Conservation (phyloP, 2,113 vertebrate species). For the Percina caprodes region DNA sequence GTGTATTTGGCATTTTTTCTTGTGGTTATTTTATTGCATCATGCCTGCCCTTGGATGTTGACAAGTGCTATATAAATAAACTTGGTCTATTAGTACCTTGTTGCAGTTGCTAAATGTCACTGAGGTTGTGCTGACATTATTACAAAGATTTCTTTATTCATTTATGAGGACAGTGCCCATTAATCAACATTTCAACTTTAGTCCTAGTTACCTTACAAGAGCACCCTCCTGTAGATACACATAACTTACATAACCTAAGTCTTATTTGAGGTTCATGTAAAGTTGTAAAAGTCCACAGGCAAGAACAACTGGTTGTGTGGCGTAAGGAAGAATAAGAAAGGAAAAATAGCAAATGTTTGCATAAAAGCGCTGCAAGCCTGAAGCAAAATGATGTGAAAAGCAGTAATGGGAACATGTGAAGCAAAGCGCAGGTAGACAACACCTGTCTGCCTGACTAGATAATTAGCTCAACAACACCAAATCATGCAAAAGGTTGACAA, state of each 20-base stretch:
- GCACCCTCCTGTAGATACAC: not conserved
- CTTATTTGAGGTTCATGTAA: not conserved
- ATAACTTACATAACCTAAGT: not conserved
- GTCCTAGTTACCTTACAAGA: too few relatives aligned
- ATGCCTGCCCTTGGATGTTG: not conserved
- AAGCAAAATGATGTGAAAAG: not conserved
- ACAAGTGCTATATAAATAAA: not conserved
- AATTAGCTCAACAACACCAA: not conserved
- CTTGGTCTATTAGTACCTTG: not conserved
- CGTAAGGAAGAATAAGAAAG: too few relatives aligned
- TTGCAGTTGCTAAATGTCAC: conserved; percentile 1
- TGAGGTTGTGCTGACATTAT: not conserved
- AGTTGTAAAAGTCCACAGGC: conserved; percentile 6
- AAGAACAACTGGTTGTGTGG: not conserved
- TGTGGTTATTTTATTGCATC: not conserved
- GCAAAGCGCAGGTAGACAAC: not conserved
- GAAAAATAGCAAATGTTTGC: not conserved
- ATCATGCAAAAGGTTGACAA: not conserved
- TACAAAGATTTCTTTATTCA: too few relatives aligned
- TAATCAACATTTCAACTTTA: too few relatives aligned
- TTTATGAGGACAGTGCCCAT: too few relatives aligned
- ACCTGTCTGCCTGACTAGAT: not conserved
- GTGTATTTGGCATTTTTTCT: not conserved
- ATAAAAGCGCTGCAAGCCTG: not conserved
- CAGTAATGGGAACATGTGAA: conserved; percentile 5